A percentile compares a stretch with the other conserved stretches of the same genome.
These are phyloP conservation scores for Syrmaticus mikado DNA, from an alignment of 2,113 vertebrate genomes.

Conservation along the genomic window DNA sequence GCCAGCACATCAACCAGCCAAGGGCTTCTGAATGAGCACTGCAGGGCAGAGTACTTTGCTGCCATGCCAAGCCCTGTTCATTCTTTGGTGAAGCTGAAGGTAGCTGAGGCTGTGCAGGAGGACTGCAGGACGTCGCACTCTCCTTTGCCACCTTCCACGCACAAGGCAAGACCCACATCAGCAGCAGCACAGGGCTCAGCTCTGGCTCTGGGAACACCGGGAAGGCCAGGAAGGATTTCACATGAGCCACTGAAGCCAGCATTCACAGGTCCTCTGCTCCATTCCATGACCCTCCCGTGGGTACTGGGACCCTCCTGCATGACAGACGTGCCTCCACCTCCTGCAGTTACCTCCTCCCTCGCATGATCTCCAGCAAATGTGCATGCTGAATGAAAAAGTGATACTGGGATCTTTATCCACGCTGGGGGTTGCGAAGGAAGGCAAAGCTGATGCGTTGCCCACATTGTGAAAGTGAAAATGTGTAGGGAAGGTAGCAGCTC, in stretches of 20 bases:
- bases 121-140: not conserved
- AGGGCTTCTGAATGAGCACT: not conserved
- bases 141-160: not conserved
- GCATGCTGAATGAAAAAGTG: not conserved
- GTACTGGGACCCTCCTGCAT: not conserved
- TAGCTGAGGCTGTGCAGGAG: not conserved
- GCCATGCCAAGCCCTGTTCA: not conserved
- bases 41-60: not conserved
- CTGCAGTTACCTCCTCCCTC: not conserved
- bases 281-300: rapidly evolving
- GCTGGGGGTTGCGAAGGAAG: not conserved
- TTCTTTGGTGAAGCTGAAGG: not conserved
- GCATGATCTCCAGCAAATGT: not conserved
- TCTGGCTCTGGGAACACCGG: not conserved
- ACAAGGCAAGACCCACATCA: not conserved
- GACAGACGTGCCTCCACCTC: not conserved
- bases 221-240: not conserved
- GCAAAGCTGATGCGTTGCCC: not conserved
- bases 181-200: not conserved
- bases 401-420: not conserved
- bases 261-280: not conserved
- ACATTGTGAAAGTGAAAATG: not conserved
- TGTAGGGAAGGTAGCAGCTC: not conserved
- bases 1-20: not conserved
- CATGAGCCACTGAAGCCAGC: not conserved